A percentile compares a stretch with the other conserved stretches of the same genome.
These are phyloP conservation scores for Fistularia commersonii DNA, from an alignment of 2,797 vertebrate genomes.

Conservation along the genomic window DNA sequence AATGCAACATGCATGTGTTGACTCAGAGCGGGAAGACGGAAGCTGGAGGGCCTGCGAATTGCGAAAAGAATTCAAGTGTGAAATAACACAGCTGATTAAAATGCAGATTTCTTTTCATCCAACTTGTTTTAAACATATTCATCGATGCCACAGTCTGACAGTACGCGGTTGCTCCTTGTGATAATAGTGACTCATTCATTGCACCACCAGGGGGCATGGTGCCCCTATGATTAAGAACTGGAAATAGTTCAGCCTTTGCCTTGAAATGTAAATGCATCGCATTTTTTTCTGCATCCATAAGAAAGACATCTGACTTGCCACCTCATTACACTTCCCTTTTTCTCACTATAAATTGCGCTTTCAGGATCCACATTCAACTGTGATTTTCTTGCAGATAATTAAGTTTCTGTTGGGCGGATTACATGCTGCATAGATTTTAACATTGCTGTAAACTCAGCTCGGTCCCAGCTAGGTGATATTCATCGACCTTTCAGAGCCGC, in stretches of 20 bases:
- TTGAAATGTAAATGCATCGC: conserved; percentile 16
- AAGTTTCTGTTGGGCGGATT: no score
- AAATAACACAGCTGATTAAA: no score
- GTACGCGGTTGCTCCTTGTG: neutral
- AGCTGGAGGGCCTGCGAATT: neutral
- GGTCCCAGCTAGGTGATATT: conserved; percentile 10
- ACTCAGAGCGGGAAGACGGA: neutral
- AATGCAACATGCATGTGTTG: neutral
- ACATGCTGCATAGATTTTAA: no score
- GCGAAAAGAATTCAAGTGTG: no score
- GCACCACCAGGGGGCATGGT: conserved; percentile 73
- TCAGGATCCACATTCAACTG: neutral
- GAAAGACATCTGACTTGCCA: conserved; percentile 24
- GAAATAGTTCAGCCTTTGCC: neutral
- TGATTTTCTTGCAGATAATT: conserved; percentile 16
- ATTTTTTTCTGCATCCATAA: conserved; percentile 15
- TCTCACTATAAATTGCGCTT: conserved; percentile 7
- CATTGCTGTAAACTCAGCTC: neutral
- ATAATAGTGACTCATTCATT: conserved; percentile 20
- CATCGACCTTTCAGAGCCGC: neutral
- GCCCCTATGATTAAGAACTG: conserved; percentile 42
- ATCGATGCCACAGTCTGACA: neutral
- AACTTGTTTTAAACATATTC: conserved; percentile 2
- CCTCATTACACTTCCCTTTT: conserved; percentile 14
- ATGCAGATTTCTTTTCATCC: neutral